A percentile compares a stretch with the other conserved stretches of the same genome.
phyloP scores from a whole-genome alignment of 92 coral and sea anemone genomes.

The Siderastrea siderea region DNA sequence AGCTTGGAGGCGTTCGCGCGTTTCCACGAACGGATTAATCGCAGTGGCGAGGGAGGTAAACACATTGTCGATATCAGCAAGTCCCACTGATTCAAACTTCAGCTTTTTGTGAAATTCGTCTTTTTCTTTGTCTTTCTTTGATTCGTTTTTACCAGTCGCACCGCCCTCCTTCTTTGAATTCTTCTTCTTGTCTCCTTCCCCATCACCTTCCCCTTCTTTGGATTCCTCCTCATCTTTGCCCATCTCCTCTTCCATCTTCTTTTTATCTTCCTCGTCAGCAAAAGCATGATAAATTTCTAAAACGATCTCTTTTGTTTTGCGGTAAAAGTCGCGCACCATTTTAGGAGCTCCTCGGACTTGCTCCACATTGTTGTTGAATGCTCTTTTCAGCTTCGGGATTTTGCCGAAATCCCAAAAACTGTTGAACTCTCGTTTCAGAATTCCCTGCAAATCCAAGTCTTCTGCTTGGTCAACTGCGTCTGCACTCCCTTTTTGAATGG shows the following conservation, averaged over 20 bases:
- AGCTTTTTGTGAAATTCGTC: constrained; percentile 78
- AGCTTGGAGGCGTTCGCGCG: constrained; percentile 78
- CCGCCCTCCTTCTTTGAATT: constrained; percentile 26
- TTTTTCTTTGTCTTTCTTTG: constrained; percentile 55
- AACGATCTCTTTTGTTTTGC: constrained; percentile 62
- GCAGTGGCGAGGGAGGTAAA: constrained; percentile 74
- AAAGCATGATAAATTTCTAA: constrained; percentile 64
- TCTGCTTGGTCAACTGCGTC: constrained; percentile 67
- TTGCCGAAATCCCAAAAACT: constrained; percentile 73
- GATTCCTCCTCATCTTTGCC: constrained; percentile 17
- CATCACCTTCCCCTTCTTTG: constrained; percentile 9
- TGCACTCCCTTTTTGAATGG: constrained; percentile 57
- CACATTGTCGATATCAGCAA: constrained; percentile 77
- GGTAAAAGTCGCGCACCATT: constrained; percentile 83
- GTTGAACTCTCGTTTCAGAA: constrained; percentile 62
- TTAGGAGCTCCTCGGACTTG: constrained; percentile 75
- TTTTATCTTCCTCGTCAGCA: constrained; percentile 68
- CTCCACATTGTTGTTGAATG: constrained; percentile 67
- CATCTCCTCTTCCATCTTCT: constrained; percentile 52
- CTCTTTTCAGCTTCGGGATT: constrained; percentile 54
- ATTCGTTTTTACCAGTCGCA: neutral
- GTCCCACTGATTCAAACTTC: constrained; percentile 70
- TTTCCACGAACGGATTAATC: constrained; percentile 72
- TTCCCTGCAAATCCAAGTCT: constrained; percentile 50
- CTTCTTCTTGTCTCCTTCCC: constrained; percentile 12